A percentile compares a stretch with the other conserved stretches of the same genome.
phyloP scores from a whole-genome alignment of 1,140 invertebrate genomes.

The Drosophila leontia region DNA sequence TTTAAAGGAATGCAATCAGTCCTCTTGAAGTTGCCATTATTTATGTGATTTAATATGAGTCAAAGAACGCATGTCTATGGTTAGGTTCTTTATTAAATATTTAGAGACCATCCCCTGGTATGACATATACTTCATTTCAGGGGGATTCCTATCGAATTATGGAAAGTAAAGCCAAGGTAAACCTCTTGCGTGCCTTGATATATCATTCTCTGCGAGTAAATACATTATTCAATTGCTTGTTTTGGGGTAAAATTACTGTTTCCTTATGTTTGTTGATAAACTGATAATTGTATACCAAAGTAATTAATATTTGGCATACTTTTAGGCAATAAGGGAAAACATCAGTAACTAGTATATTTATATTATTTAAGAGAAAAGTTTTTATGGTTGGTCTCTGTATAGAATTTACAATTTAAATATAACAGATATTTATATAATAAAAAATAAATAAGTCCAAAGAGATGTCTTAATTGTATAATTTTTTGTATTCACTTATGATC shows the following conservation, averaged over 20 bases:
- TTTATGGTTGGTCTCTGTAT: not conserved
- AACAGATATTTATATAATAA: not conserved
- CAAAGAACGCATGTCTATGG: not conserved
- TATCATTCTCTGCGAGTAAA: not conserved
- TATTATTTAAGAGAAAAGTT: not conserved
- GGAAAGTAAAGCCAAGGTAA: not conserved
- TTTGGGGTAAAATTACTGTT: not conserved
- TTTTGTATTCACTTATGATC: conserved; percentile 11
- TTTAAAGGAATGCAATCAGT: not conserved
- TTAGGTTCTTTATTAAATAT: not conserved
- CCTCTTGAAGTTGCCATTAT: not conserved
- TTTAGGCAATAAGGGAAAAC: conserved; percentile 18
- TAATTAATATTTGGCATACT: conserved; percentile 38
- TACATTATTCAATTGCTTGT: not conserved
- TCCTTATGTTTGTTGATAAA: not conserved
- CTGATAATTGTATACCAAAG: not conserved
- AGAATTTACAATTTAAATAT: not conserved
- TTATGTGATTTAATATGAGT: not conserved
- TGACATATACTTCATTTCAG: not conserved
- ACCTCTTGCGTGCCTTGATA: not conserved
- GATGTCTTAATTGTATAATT: not conserved
- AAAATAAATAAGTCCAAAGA: too few species aligned
- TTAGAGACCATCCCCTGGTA: not conserved
- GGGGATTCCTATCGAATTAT: not conserved
- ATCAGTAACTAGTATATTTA: conserved; percentile 7